Base-by-base conservation (phyloP, 2,113 vertebrate genomes). In the Pelobates fuscus region DNA sequence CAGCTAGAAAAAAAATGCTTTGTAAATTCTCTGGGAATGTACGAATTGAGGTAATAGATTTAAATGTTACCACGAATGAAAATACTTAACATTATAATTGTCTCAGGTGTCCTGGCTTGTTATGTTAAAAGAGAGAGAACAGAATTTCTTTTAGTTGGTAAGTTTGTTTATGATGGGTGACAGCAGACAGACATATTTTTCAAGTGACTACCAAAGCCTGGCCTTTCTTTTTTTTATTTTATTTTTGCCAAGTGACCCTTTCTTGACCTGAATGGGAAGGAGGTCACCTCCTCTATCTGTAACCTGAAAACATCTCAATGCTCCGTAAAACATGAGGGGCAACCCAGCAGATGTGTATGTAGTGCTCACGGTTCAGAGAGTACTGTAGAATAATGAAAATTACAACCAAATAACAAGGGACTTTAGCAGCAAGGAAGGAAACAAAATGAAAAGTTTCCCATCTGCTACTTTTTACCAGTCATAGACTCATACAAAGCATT, bases 331-430 rank as follows among this genome's bases (percentile, higher is more conserved):
- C 82, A 89, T 84, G 79, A 88, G 87, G 87, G 87, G 89, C 77
- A 89, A 92, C 83, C 82, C 91, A 94, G 91, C 92, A 95, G 94
- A 94, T 96, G 94, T 80, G 85, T 81, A 81, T 91, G 93, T 91
- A 88, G 90, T 92, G 86, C 87, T 84, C 90, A 84, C 87, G 83
- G 77, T 84, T 87, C 88, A 89, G 86, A 89, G 86, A 86, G 90
- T 90, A 84, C 89, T 92, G 93, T 93, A 90, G 93, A 88, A 95
- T 95, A 97, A 98, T 97, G 93, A 96, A 97, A 96, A 96, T 95
- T 94, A 96, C 95, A 94, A 95, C 92, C 93, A 93, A 96, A 98
- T 97, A 94, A 97, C 96, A 96, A 92, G 94, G 94, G 93, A 94
- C 92, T 95, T 95, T 94, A 91, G 93, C 95, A n/a, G 18, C 11